A percentile compares a stretch with the other conserved stretches of the same genome.
Conservation (phyloP, 2,888 invertebrate genomes). For the Sialis lutaria region DNA sequence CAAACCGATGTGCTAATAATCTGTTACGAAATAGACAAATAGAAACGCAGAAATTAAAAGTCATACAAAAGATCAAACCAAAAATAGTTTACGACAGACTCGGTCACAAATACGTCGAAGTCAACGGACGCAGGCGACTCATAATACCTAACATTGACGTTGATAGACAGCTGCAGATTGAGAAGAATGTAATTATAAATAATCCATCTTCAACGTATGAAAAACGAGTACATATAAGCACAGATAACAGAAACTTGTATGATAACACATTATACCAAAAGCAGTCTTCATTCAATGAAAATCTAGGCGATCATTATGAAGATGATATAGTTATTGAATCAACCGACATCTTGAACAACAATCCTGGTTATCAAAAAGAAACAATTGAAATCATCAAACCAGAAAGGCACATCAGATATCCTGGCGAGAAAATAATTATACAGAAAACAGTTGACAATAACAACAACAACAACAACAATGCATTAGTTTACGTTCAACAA, state of each 20-base stretch:
- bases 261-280: conserved; percentile 1
- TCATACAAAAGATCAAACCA: conserved; percentile 2
- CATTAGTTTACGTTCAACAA: too few species aligned
- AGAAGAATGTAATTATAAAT: neutral
- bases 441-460: neutral
- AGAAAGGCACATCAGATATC: conserved; percentile 3
- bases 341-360: conserved; percentile 2
- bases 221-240: neutral
- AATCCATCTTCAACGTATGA: neutral
- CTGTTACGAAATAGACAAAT: neutral
- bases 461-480: too few species aligned
- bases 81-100: conserved; percentile 13
- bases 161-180: neutral
- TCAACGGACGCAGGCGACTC: conserved; percentile 15
- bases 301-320: neutral
- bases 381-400: conserved; percentile 6
- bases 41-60: neutral
- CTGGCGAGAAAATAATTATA: conserved; percentile 3
- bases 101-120: conserved; percentile 18
- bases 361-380: conserved; percentile 5
- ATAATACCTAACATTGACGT: conserved; percentile 14
- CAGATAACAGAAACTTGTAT: neutral
- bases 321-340: conserved; percentile 2
- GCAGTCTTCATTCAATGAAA: neutral
- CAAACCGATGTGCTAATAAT: neutral